These are phyloP conservation scores for Cephonodes hylas DNA, from an alignment of 2,888 invertebrate genomes.

Conservation along the genomic window DNA sequence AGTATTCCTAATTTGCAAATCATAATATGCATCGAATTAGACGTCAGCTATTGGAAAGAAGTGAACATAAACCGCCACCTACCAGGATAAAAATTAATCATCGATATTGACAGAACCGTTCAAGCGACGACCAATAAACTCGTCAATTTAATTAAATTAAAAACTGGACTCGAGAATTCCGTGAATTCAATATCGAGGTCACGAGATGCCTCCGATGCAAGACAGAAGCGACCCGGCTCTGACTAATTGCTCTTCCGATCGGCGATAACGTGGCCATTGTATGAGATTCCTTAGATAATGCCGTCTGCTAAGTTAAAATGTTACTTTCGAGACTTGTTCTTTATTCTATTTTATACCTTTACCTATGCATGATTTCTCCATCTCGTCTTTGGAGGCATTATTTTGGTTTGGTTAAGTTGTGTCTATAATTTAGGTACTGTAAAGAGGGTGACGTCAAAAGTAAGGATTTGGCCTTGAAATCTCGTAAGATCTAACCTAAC, in stretches of 20 bases:
- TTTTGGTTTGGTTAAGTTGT: too few species aligned
- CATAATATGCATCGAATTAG: too few species aligned
- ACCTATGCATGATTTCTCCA: neutral
- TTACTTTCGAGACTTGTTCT: neutral
- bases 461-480: too few species aligned
- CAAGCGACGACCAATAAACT: neutral
- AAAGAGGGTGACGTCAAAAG: too few species aligned
- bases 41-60: neutral
- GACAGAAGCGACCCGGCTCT: neutral
- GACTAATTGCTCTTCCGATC: slow-evolving; percentile 11
- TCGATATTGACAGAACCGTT: neutral
- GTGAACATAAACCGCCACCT: neutral
- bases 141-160: slow-evolving; percentile 2
- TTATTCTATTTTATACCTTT: neutral
- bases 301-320: neutral
- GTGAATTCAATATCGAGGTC: slow-evolving; percentile 6
- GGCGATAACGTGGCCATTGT: neutral
- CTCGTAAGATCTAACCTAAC: too few species aligned
- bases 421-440: too few species aligned
- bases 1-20: too few species aligned
- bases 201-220: neutral
- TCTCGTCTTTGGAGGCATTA: too few species aligned
- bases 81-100: neutral
- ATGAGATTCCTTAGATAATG: slow-evolving; percentile 1
- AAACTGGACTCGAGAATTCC: neutral